Percentiles rank a stretch among this genome's conserved stretches.
Conservation (phyloP, 2,888 invertebrate species). For the Polyploca ridens region DNA sequence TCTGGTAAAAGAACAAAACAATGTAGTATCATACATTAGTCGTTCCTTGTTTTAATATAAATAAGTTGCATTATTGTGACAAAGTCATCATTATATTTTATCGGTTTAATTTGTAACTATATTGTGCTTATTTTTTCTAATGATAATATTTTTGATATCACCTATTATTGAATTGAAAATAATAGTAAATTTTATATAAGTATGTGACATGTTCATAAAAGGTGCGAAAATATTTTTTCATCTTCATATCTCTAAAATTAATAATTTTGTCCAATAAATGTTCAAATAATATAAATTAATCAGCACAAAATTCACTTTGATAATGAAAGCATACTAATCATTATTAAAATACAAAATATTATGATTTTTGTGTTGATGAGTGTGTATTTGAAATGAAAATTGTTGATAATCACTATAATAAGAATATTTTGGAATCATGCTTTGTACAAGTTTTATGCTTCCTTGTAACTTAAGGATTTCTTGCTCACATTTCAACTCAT, state of each 20-base stretch:
- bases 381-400: background rate
- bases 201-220: background rate
- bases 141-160: constrained; percentile 4
- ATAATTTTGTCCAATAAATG: background rate
- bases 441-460: background rate
- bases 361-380: constrained; percentile 19
- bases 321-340: constrained; percentile 9
- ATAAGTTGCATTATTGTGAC: background rate
- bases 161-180: background rate
- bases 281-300: background rate
- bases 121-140: background rate
- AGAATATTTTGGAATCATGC: background rate
- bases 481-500: background rate
- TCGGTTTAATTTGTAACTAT: background rate
- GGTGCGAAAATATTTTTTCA: constrained; percentile 2
- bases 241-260: background rate
- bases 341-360: constrained; percentile 11
- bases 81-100: background rate
- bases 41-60: background rate
- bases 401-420: background rate
- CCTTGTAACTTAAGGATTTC: background rate
- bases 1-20: constrained; percentile 29
- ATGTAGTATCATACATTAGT: constrained; percentile 18
- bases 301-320: background rate
- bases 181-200: background rate